phyloP scores from a whole-genome alignment of 2,888 invertebrate genomes.

The Drosophila nigricruria region DNA sequence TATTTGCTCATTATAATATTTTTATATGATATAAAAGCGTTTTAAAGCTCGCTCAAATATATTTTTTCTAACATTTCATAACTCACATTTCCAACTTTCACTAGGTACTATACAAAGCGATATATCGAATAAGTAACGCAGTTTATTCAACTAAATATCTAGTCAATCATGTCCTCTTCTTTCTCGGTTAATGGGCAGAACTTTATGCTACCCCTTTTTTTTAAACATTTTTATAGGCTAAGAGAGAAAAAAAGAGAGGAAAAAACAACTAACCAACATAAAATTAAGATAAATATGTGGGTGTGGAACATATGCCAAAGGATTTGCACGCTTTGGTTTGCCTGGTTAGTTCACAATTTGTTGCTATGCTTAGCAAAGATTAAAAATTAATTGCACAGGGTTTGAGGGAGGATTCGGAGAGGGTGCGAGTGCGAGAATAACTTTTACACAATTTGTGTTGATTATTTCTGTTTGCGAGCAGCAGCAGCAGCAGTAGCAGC shows the following conservation, averaged over 20 bases:
- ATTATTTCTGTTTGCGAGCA: slow-evolving; percentile 60
- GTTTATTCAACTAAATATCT: neutral
- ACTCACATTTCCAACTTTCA: neutral
- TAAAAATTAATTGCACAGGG: slow-evolving; percentile 70
- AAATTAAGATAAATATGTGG: slow-evolving; percentile 56
- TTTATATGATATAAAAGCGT: too few species aligned
- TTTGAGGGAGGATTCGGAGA: slow-evolving; percentile 1
- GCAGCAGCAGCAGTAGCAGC: slow-evolving; percentile 26
- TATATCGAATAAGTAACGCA: too few species aligned
- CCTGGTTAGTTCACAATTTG: slow-evolving; percentile 61
- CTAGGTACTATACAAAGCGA: neutral
- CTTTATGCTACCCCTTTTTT: slow-evolving; percentile 15
- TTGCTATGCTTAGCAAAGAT: slow-evolving; percentile 70
- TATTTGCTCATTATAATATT: neutral
- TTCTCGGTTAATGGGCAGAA: neutral
- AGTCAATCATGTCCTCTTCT: neutral
- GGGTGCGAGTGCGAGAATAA: neutral
- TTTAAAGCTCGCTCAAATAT: too few species aligned
- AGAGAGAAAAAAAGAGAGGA: slow-evolving; percentile 11
- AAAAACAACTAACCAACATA: slow-evolving; percentile 29
- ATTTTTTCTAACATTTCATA: neutral
- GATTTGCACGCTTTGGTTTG: slow-evolving; percentile 16
- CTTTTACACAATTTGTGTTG: slow-evolving; percentile 68
- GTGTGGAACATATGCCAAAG: slow-evolving; percentile 47
- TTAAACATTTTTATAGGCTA: neutral